Conservation (phyloP, 2,113 vertebrate genomes). For the Dicaeum eximium region DNA sequence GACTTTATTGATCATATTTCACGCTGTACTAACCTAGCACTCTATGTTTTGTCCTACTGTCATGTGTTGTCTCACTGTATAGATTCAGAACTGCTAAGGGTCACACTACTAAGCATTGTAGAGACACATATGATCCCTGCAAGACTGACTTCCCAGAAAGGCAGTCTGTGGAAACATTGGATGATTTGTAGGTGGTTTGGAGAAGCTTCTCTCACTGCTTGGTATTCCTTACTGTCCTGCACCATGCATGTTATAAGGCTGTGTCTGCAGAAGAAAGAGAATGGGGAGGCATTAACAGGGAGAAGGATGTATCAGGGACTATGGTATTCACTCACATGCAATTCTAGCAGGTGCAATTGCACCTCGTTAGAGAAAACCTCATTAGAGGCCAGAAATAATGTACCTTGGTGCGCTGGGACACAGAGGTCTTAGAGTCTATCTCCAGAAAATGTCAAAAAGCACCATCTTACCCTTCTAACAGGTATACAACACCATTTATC, state of each 20-base stretch:
- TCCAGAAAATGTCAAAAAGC: not conserved
- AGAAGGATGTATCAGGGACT: not conserved
- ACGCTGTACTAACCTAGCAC: not conserved
- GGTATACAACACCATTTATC: not conserved
- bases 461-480: not conserved
- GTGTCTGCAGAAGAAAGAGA: not conserved
- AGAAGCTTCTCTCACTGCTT: not conserved
- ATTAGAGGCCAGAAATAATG: accelerated
- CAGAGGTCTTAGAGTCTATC: not conserved
- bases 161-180: not conserved
- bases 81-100: not conserved
- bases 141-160: not conserved
- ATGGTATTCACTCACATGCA: accelerated
- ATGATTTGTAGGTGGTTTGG: not conserved
- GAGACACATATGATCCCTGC: not conserved
- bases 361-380: not conserved
- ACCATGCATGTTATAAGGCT: not conserved
- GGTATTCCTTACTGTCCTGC: not conserved
- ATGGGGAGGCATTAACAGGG: not conserved
- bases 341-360: not conserved
- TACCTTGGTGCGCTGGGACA: not conserved
- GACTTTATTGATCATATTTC: slow-evolving; percentile 12
- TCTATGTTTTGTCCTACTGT: not conserved
- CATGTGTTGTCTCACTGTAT: not conserved
- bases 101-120: not conserved